Percentiles rank a stretch among this genome's conserved stretches.
phyloP scores from a whole-genome alignment of 1,140 invertebrate species.

The Dendroctonus ponderosae region DNA sequence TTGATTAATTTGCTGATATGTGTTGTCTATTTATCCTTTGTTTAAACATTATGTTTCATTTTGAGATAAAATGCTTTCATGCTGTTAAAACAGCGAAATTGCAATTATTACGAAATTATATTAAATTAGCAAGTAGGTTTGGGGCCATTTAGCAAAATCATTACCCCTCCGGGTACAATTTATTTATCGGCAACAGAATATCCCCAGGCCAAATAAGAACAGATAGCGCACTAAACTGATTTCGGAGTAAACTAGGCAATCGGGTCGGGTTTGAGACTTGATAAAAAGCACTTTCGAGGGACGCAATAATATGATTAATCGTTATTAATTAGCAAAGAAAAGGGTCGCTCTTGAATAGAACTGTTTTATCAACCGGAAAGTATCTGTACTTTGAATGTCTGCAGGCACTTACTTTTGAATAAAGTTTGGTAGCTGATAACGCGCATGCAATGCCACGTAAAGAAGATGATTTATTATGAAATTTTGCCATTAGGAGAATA shows the following conservation, averaged over 20 bases:
- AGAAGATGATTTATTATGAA: constrained; percentile 21
- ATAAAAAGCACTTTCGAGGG: constrained; percentile 26
- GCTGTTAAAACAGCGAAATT: background rate
- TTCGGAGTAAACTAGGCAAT: constrained; percentile 24
- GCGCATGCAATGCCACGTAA: constrained; percentile 1
- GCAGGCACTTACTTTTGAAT: constrained; percentile 23
- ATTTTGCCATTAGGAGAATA: constrained; percentile 5
- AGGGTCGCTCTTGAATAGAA: constrained; percentile 23
- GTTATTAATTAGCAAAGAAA: constrained; percentile 36
- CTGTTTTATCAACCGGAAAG: constrained; percentile 23
- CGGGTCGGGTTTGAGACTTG: constrained; percentile 14
- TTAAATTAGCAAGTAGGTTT: constrained; percentile 30
- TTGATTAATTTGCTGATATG: too few relatives aligned
- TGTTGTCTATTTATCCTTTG: too few relatives aligned
- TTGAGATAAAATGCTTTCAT: background rate
- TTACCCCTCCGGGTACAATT: constrained; percentile 24
- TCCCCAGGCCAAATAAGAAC: constrained; percentile 24
- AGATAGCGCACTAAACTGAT: constrained; percentile 26
- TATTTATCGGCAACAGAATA: constrained; percentile 29
- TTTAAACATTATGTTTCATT: background rate
- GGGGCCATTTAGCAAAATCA: constrained; percentile 27
- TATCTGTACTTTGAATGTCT: constrained; percentile 26
- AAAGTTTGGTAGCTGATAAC: constrained; percentile 21
- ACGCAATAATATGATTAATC: constrained; percentile 35
- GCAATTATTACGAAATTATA: constrained; percentile 14